Percentiles rank a stretch among this genome's conserved stretches.
Conservation (phyloP, 2,113 vertebrate genomes). For the Vidua chalybeata region DNA sequence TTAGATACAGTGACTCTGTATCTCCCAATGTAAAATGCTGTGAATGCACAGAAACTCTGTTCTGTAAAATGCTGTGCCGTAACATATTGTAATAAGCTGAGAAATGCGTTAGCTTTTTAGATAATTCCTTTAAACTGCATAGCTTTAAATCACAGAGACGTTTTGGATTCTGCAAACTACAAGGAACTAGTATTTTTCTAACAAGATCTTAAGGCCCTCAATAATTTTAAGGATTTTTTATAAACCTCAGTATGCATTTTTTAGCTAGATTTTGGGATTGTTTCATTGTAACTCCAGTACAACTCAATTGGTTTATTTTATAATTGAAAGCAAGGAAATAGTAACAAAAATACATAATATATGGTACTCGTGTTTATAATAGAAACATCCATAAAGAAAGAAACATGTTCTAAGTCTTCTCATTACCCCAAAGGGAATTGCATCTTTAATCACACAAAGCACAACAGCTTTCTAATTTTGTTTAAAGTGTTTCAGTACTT, state of each 20-base stretch:
- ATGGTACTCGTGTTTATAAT: slow-evolving; percentile 73
- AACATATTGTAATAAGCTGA: not conserved
- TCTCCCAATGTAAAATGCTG: slow-evolving; percentile 15
- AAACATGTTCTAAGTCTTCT: slow-evolving; percentile 80
- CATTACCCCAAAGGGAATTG: slow-evolving; percentile 81
- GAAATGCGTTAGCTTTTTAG: slow-evolving; percentile 28
- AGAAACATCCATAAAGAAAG: slow-evolving; percentile 80
- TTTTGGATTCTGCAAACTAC: slow-evolving; percentile 52
- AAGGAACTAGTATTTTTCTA: slow-evolving; percentile 58
- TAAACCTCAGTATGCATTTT: slow-evolving; percentile 68
- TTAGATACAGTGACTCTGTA: not conserved
- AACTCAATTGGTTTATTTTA: slow-evolving; percentile 73
- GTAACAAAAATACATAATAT: slow-evolving; percentile 77
- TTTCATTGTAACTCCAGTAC: slow-evolving; percentile 69
- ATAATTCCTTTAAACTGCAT: not conserved
- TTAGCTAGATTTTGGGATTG: slow-evolving; percentile 69
- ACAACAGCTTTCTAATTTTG: slow-evolving; percentile 83
- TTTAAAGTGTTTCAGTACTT: slow-evolving; percentile 91
- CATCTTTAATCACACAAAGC: slow-evolving; percentile 85
- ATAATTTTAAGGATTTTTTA: slow-evolving; percentile 74
- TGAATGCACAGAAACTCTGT: not conserved
- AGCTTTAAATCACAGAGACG: slow-evolving; percentile 42
- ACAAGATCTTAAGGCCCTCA: slow-evolving; percentile 52
- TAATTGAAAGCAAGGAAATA: slow-evolving; percentile 78
- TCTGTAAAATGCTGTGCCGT: slow-evolving; percentile 4